Base-by-base conservation (phyloP, 2,888 invertebrate species). In the Drosophila infuscata region DNA sequence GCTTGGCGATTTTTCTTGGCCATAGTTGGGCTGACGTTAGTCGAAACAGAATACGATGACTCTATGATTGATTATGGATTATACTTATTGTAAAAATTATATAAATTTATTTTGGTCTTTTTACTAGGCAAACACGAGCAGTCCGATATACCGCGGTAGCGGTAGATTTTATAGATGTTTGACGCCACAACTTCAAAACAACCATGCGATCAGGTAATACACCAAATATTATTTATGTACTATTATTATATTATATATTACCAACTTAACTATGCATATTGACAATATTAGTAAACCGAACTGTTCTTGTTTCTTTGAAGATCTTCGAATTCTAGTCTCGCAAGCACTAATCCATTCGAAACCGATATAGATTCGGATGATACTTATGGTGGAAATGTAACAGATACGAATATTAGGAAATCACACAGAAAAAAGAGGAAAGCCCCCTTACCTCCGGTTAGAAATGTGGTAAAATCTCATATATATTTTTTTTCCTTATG, bases 341-440 rank as follows among this genome's bases (percentile, higher is more conserved):
- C 93, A 78, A 95, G 95, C 91, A 94, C 94, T 74, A 95, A 95
- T 91, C 95, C 95, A 25, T 95, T 95, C 64, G 95, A 95, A 56
- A 92, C 92, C 11, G 94, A 94, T 33, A 83, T 90, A 48, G 91
- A 91, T 32, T 82, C 82, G 17, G 86, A 88, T 63, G 78, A 91
- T 83, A 71, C 57, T 57, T 63, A 32, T 66, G 81, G 59, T 75
- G 75, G 66, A 56, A 79, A 63, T 76, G 41, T 43, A 51, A 61
- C 49, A 48, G 38, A 57, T 38, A 15, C 54, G 4, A 20, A 49
- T 3, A 67, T 60, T 36, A 32, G 46, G 32, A 81, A 94, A 57
- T 94, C 94, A 41, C 94, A 94, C 17, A 94, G 95, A 36, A 96
- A 95, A 93, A 96, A 96, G 92, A 94, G 95, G 76, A 94, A 94